These are phyloP conservation scores for Ephialtes manifestator DNA, from an alignment of 2,888 invertebrate species.

Conservation along the genomic window DNA sequence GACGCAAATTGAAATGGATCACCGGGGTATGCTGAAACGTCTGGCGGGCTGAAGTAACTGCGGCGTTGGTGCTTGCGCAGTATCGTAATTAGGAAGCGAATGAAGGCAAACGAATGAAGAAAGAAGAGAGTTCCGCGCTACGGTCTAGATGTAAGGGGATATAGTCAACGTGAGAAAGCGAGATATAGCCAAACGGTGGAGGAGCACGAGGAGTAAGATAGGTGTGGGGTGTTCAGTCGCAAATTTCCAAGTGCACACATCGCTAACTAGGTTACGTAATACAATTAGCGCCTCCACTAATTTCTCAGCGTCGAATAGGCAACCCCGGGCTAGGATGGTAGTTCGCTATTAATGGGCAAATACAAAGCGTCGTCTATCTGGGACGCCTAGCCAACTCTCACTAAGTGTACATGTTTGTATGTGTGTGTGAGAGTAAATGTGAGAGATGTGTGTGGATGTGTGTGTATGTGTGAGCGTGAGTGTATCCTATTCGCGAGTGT, in stretches of 20 bases:
- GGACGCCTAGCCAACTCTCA: constrained; percentile 61
- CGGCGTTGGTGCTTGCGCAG: constrained; percentile 33
- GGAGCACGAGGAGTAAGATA: constrained; percentile 50
- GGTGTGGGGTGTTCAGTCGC: constrained; percentile 61
- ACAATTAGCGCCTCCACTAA: constrained; percentile 84
- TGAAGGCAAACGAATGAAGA: constrained; percentile 38
- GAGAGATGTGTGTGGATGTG: constrained; percentile 2
- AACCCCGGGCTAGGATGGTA: constrained; percentile 79
- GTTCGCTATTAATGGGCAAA: constrained; percentile 77
- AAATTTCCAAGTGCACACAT: constrained; percentile 80
- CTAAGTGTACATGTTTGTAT: constrained; percentile 28
- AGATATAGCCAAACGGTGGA: constrained; percentile 36
- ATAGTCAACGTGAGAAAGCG: constrained; percentile 24
- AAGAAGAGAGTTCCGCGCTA: constrained; percentile 41
- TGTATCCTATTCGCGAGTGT: constrained; percentile 29
- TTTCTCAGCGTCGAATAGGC: constrained; percentile 82
- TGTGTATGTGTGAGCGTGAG: not conserved
- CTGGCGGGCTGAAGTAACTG: constrained; percentile 24
- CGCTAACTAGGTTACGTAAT: constrained; percentile 83
- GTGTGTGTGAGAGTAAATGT: too few relatives aligned
- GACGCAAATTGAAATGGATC: constrained; percentile 54
- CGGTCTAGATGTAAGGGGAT: constrained; percentile 20
- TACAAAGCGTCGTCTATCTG: constrained; percentile 69
- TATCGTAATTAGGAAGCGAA: constrained; percentile 42
- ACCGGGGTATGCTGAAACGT: constrained; percentile 31